Percentiles rank a stretch among this genome's conserved stretches.
These are phyloP conservation scores for fruit fly (Drosophila melanogaster) DNA, from an alignment of 1,140 invertebrate species.

Conservation along the genomic window DNA sequence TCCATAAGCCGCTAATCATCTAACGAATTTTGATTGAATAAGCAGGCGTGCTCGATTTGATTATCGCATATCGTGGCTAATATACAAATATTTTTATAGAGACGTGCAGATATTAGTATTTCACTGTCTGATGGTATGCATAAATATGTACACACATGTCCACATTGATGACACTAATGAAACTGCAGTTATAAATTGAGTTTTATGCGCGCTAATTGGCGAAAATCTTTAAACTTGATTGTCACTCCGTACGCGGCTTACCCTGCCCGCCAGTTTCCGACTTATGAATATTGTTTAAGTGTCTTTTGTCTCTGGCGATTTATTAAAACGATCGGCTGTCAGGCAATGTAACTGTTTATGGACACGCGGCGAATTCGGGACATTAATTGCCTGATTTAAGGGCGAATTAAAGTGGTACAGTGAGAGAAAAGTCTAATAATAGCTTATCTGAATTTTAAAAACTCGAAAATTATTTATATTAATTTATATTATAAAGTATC, in stretches of 20 bases:
- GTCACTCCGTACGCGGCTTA: background rate
- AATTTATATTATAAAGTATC: no score
- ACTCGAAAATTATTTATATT: no score
- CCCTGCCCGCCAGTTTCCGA: background rate
- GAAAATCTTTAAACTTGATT: constrained; percentile 47
- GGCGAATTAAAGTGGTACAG: constrained; percentile 28
- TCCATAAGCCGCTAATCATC: constrained; percentile 18
- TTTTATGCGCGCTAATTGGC: constrained; percentile 59
- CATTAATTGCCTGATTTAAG: constrained; percentile 55
- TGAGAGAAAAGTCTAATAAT: background rate
- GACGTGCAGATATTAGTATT: constrained; percentile 12
- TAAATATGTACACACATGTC: constrained; percentile 11
- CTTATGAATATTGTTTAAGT: constrained; percentile 3
- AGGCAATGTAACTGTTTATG: constrained; percentile 36
- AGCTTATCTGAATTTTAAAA: no score
- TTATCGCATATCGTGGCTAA: constrained; percentile 30
- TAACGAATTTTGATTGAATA: constrained; percentile 43
- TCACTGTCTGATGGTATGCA: background rate
- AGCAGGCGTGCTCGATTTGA: constrained; percentile 54
- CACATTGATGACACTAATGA: constrained; percentile 26
- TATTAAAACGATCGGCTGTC: constrained; percentile 42
- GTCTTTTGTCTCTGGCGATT: constrained; percentile 31
- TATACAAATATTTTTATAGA: constrained; percentile 3
- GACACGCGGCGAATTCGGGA: constrained; percentile 7
- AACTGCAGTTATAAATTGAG: constrained; percentile 57